A percentile compares a stretch with the other conserved stretches of the same genome.
These are phyloP conservation scores for Cheilosia urbana DNA, from an alignment of 2,888 invertebrate species.

Conservation along the genomic window DNA sequence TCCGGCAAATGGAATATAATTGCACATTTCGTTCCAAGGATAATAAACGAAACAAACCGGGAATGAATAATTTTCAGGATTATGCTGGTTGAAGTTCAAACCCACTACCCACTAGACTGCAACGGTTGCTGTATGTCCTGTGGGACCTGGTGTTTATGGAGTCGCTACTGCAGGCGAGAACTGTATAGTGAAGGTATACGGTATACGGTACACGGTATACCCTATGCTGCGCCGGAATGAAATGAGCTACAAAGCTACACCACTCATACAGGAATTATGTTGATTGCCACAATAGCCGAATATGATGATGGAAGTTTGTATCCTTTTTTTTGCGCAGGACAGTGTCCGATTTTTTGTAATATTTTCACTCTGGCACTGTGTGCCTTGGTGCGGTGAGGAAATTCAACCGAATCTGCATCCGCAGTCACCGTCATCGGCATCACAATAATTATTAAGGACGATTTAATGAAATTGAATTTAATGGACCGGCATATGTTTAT, in stretches of 20 bases:
- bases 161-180: background rate
- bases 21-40: constrained; percentile 74
- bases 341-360: constrained; percentile 19
- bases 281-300: constrained; percentile 48
- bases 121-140: constrained; percentile 35
- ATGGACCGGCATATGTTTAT: constrained; percentile 54
- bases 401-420: constrained; percentile 35
- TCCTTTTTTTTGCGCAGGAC: background rate
- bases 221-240: constrained; percentile 9
- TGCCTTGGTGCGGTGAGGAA: constrained; percentile 24
- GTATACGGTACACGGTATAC: no score
- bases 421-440: constrained; percentile 10
- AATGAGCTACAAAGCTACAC: constrained; percentile 43
- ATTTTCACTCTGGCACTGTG: constrained; percentile 2
- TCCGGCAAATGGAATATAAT: constrained; percentile 75
- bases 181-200: no score
- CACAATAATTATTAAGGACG: constrained; percentile 61
- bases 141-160: constrained; percentile 42
- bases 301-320: constrained; percentile 53
- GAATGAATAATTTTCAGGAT: constrained; percentile 75
- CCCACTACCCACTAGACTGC: constrained; percentile 44
- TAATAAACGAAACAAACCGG: constrained; percentile 74
- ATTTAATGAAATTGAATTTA: constrained; percentile 73
- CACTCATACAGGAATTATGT: constrained; percentile 64
- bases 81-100: constrained; percentile 74